phyloP scores from a whole-genome alignment of 2,113 vertebrate genomes.

The Forbesichthys papilliferus region DNA sequence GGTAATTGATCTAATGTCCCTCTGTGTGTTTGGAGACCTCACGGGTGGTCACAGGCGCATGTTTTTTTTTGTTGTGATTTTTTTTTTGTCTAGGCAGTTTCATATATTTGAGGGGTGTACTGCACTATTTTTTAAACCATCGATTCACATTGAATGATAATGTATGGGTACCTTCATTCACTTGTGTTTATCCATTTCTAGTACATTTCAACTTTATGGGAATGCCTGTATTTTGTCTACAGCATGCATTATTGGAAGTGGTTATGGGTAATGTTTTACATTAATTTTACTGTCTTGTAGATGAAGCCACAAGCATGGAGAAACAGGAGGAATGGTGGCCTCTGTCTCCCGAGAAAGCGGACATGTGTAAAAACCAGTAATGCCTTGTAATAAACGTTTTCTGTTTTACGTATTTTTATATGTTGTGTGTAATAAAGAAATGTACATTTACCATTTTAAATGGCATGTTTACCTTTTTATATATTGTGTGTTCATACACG shows the following conservation, averaged over 20 bases:
- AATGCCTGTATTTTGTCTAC: too few relatives aligned
- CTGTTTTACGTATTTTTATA: background rate
- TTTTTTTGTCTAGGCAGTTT: too few relatives aligned
- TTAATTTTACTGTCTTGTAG: conserved; percentile 29
- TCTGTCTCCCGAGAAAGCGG: conserved; percentile 48
- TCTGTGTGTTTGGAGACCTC: background rate
- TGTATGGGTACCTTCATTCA: too few relatives aligned
- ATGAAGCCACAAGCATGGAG: conserved; percentile 9
- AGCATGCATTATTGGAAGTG: background rate
- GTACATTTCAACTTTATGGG: background rate
- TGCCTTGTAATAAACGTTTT: background rate
- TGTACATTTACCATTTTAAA: background rate
- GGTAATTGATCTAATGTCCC: conserved; percentile 52
- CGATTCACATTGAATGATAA: background rate
- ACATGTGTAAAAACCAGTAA: conserved; percentile 61
- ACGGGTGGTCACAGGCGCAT: background rate
- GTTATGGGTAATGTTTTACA: background rate
- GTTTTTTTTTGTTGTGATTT: background rate
- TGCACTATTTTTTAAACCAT: background rate
- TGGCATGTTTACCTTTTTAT: too few relatives aligned
- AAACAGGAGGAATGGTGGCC: conserved; percentile 29
- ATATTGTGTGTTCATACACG: too few relatives aligned
- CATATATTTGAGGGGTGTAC: background rate
- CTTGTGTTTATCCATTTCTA: background rate
- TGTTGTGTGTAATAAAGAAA: background rate